Evolutionary conservation across 2,888 invertebrate genomes (phyloP), one percentile per base, ranked within the genome.

Genomic region (Andrena fulva): DNA sequence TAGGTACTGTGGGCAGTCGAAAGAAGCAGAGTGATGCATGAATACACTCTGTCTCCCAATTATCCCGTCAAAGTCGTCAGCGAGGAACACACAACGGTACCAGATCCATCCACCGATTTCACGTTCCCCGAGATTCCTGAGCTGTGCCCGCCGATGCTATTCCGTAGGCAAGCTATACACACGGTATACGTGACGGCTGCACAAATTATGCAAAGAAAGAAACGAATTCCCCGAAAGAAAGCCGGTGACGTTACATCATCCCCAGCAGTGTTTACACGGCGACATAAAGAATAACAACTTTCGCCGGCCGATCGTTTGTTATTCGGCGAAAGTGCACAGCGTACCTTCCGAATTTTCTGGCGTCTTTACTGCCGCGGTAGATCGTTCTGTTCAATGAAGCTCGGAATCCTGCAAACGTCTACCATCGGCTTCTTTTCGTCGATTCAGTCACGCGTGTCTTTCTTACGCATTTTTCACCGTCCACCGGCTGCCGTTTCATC

Each of bases 221-320:
- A 75, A 68, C 63, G 67, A 56, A 84, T 77, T 79, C 72, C 66
- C 42, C 56, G 62, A 86, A 86, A 76, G 82, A 82, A 82, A 85
- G 83, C 78, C 8, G 20, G 35, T 54, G 33, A 20, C 79, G 75
- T 86, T 84, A 59, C 70, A 75, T 76, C 66, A 86, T 35, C 12
- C 35, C 29, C 29, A 60, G 27, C 66, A 56, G 62, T 77, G 74
- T 73, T 82, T 64, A 52, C 66, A 35, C 52, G 52, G 33, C 62
- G 72, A 59, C 68, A 73, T 69, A 70, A 77, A 77, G 77, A 72
- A 76, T 69, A 79, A 84, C 76, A 73, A 86, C 84, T 84, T 86
- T 86, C 84, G 79, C 86, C 64, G 77, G 29, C 33, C 33, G 24
- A 5, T 69, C 69, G 42, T 69, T 75, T 66, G 77, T 82, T 74